These are phyloP conservation scores for Noctua janthe DNA, from an alignment of 2,888 invertebrate genomes.

Conservation along the genomic window DNA sequence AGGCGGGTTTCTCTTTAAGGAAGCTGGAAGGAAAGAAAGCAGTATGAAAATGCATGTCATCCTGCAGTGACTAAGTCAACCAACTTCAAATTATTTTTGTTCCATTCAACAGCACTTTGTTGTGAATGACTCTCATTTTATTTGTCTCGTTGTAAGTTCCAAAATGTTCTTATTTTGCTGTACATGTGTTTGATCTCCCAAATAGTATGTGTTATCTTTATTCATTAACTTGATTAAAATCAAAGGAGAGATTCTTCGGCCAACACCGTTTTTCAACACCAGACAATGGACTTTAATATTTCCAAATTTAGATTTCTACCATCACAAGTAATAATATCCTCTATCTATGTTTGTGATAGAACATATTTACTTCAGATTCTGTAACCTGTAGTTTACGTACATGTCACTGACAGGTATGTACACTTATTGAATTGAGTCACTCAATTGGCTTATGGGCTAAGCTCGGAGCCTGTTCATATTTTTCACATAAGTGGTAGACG, in stretches of 20 bases:
- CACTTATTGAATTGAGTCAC: slow-evolving; percentile 47
- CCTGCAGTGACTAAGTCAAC: background rate
- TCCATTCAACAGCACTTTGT: slow-evolving; percentile 18
- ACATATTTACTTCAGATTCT: background rate
- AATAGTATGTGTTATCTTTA: background rate
- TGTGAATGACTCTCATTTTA: background rate
- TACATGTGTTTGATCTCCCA: background rate
- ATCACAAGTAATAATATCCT: background rate
- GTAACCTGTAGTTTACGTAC: background rate
- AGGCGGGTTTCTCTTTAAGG: too few species aligned
- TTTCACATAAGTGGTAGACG: slow-evolving; percentile 32
- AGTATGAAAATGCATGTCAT: slow-evolving; percentile 19
- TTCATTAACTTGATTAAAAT: background rate
- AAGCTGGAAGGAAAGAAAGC: background rate
- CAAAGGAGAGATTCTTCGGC: background rate
- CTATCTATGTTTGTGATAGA: background rate
- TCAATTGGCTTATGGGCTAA: slow-evolving; percentile 74
- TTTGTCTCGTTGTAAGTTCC: background rate
- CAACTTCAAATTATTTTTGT: slow-evolving; percentile 25
- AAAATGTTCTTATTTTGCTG: slow-evolving; percentile 18
- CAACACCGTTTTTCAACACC: background rate
- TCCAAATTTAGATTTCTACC: background rate
- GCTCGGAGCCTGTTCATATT: slow-evolving; percentile 57
- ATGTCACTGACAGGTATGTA: background rate
- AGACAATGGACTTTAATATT: background rate